These are phyloP conservation scores for Gallirallus australis DNA, from an alignment of 2,797 vertebrate genomes.

Conservation along the genomic window DNA sequence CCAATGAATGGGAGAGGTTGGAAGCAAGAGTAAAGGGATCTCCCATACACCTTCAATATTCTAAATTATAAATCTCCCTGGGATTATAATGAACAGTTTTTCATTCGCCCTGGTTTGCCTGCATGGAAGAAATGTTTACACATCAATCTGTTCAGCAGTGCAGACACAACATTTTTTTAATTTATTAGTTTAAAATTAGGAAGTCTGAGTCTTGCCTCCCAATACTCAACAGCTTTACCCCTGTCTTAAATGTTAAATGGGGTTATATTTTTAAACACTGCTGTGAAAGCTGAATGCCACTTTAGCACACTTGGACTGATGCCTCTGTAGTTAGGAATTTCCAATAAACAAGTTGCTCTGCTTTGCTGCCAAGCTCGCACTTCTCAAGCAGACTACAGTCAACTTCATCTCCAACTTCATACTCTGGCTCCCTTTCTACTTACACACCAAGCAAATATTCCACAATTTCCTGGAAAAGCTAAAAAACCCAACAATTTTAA, in stretches of 20 bases:
- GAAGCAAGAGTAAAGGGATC: background rate
- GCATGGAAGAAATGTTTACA: background rate
- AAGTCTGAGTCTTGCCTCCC: background rate
- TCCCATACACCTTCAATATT: background rate
- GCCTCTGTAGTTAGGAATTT: background rate
- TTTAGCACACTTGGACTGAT: slow-evolving; percentile 6
- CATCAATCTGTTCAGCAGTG: background rate
- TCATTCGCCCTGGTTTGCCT: background rate
- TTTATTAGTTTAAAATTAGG: background rate
- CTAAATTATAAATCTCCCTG: background rate
- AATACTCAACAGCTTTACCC: background rate
- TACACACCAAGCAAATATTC: background rate
- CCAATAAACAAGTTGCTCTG: background rate
- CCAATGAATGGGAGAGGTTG: background rate
- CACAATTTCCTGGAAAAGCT: slow-evolving; percentile 14
- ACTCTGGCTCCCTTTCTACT: slow-evolving; percentile 5
- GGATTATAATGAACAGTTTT: background rate
- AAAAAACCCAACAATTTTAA: background rate
- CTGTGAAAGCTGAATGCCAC: background rate
- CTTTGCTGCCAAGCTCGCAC: slow-evolving; percentile 42
- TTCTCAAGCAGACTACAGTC: slow-evolving; percentile 23
- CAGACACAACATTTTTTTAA: background rate
- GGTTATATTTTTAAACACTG: background rate
- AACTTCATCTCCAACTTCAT: background rate
- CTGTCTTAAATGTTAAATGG: background rate